Evolutionary conservation across 2,113 vertebrate genomes (phyloP).

Genomic region (Cyrtonyx montezumae): DNA sequence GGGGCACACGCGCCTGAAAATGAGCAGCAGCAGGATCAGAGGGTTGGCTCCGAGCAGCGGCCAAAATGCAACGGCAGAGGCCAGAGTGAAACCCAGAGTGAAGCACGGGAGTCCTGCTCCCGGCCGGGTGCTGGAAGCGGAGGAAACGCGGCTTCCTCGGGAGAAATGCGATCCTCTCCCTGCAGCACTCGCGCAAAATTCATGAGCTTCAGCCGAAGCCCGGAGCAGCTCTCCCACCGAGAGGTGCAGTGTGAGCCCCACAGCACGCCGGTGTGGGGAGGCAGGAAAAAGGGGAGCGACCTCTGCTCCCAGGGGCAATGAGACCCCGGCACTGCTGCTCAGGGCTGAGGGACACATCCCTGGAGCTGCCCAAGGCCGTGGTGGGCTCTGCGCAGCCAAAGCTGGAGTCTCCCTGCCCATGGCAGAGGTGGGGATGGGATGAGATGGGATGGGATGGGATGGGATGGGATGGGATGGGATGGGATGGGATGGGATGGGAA

Average conservation of each 20-base stretch:
- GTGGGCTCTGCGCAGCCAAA: not conserved
- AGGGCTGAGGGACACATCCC: no score
- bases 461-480: no score
- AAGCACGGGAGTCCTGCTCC: not conserved
- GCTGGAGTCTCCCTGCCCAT: not conserved
- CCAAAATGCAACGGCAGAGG: not conserved
- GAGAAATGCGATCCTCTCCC: conserved; percentile 37
- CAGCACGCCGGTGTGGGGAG: no score
- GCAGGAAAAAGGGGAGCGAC: not conserved
- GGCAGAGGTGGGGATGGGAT: no score
- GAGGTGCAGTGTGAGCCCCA: fast-evolving
- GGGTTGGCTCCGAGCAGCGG: conserved; percentile 33
- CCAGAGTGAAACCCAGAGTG: not conserved
- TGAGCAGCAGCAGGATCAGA: conserved; percentile 54
- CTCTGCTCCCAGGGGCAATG: no score
- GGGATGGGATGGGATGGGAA: no score
- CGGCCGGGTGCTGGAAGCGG: not conserved
- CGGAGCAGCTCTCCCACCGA: not conserved
- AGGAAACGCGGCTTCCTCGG: conserved; percentile 53
- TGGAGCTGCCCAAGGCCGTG: no score
- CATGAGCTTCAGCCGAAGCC: not conserved
- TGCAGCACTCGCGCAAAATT: not conserved
- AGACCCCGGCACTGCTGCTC: no score
- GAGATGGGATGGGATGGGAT: no score
- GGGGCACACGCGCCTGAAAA: conserved; percentile 55